Percentiles rank a stretch among this genome's conserved stretches.
These are phyloP conservation scores for Cephus sareptanus DNA, from an alignment of 2,888 invertebrate genomes.

Conservation along the genomic window DNA sequence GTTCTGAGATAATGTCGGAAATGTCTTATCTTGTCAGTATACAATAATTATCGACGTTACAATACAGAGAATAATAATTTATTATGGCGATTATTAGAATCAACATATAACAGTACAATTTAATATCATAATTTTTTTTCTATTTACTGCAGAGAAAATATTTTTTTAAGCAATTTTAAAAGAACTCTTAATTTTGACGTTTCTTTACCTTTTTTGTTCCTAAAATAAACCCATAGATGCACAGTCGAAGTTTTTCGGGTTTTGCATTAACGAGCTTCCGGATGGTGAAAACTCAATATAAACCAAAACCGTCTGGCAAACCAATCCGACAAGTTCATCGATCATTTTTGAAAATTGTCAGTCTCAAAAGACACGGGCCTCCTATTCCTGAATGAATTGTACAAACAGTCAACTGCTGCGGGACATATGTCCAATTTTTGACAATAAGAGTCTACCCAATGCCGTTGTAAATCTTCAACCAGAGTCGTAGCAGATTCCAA, in stretches of 20 bases:
- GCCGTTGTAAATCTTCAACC: slow-evolving; percentile 46
- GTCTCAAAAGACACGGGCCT: background rate
- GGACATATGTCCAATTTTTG: slow-evolving; percentile 39
- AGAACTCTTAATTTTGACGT: background rate
- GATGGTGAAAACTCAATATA: background rate
- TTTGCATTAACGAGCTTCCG: background rate
- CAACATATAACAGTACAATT: background rate
- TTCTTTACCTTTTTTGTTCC: background rate
- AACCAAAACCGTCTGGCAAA: background rate
- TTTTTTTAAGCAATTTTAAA: background rate
- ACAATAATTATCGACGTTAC: background rate
- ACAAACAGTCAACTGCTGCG: slow-evolving; percentile 18
- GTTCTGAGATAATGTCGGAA: background rate
- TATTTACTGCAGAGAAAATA: background rate
- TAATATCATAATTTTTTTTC: background rate
- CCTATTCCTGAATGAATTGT: background rate
- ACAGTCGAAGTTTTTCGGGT: background rate
- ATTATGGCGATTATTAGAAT: background rate
- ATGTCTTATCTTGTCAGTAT: background rate
- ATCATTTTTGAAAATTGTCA: background rate
- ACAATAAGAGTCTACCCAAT: slow-evolving; percentile 3
- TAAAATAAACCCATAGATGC: background rate
- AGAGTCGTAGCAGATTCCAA: slow-evolving; percentile 27
- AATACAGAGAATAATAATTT: background rate
- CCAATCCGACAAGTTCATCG: background rate